Evolutionary conservation across 2,113 vertebrate species (phyloP).

Genomic region (Ctenomys sociabilis): DNA sequence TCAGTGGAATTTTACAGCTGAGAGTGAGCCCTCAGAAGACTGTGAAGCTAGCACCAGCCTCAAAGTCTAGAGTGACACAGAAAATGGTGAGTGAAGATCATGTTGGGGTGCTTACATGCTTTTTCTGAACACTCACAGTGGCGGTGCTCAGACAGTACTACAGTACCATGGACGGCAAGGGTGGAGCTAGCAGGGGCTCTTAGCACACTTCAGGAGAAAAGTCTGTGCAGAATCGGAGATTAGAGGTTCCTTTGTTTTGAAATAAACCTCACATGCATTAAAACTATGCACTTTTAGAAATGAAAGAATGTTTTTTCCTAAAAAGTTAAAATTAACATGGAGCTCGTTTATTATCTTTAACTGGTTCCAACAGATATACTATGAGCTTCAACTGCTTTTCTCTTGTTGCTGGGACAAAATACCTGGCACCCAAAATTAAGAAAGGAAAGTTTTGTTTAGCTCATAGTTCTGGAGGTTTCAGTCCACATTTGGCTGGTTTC

Average conservation of each 20-base stretch:
- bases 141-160: constrained; percentile 96
- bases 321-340: not conserved
- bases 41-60: constrained; percentile 93
- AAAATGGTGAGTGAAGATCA: not conserved
- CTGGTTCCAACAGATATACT: not conserved
- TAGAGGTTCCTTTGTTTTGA: constrained; percentile 97
- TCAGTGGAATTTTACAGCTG: constrained; percentile 84
- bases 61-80: constrained; percentile 90
- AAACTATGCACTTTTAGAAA: constrained; percentile 88
- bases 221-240: constrained; percentile 97
- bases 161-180: constrained; percentile 92
- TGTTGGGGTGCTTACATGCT: not conserved
- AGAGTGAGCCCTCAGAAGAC: constrained; percentile 96
- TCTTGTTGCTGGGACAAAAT: too few relatives aligned
- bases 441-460: too few relatives aligned
- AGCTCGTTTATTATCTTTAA: not conserved
- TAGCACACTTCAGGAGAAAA: constrained; percentile 95
- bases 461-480: too few relatives aligned
- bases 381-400: too few relatives aligned
- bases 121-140: too few relatives aligned
- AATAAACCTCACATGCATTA: constrained; percentile 96
- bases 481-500: too few relatives aligned
- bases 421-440: too few relatives aligned
- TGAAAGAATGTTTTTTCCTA: not conserved
- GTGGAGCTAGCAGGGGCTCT: constrained; percentile 94